Percentiles rank a stretch among this genome's conserved stretches.
phyloP scores from a whole-genome alignment of 1,140 invertebrate genomes.

The Harpegnathos saltator region DNA sequence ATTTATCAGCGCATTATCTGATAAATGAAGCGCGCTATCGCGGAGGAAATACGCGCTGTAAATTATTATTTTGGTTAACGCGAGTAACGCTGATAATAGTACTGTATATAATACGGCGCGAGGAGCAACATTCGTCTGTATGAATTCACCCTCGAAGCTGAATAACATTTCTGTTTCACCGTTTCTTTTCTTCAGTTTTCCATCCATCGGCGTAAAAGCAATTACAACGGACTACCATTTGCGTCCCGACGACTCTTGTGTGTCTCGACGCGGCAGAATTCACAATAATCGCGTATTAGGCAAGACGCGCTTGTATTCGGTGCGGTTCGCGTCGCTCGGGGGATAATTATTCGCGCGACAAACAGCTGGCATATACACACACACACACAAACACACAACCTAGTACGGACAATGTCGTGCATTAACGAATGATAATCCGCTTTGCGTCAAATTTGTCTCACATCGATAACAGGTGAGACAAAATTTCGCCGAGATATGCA shows the following conservation, averaged over 20 bases:
- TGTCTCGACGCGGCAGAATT: neutral
- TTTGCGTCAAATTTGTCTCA: constrained; percentile 46
- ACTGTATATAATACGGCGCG: neutral
- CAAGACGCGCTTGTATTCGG: neutral
- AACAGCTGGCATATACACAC: too few species aligned
- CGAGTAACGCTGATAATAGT: neutral
- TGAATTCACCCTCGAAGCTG: too few species aligned
- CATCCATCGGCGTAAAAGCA: too few species aligned
- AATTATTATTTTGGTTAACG: neutral
- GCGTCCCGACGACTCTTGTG: neutral
- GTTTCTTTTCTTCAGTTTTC: too few species aligned
- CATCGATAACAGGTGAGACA: constrained; percentile 40
- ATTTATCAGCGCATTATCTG: neutral
- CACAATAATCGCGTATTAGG: neutral
- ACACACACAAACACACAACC: too few species aligned
- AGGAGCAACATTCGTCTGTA: neutral
- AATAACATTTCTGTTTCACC: neutral
- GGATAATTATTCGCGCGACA: neutral
- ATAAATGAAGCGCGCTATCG: neutral
- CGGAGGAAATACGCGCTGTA: neutral
- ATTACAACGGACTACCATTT: neutral
- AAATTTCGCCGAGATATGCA: constrained; percentile 5
- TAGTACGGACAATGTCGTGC: constrained; percentile 9
- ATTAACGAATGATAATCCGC: constrained; percentile 55
- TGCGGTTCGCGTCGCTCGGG: neutral